Conservation (phyloP, 2,888 invertebrate species). For the Dynastes hyllus region DNA sequence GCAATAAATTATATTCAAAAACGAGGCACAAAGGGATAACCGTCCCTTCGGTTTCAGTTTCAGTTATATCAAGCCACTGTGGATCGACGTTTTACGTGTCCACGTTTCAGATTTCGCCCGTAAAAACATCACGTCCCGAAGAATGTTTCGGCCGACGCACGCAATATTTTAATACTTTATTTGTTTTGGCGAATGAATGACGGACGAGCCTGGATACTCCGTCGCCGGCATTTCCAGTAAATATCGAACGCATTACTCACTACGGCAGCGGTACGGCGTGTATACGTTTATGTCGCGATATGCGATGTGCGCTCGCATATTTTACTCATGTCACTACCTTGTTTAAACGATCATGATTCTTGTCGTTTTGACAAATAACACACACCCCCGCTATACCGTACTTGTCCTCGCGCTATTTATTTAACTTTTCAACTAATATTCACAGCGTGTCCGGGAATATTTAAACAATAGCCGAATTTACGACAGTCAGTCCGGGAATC, state of each 20-base stretch:
- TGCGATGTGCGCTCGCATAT: slow-evolving; percentile 59
- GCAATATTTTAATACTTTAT: slow-evolving; percentile 36
- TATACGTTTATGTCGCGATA: slow-evolving; percentile 10
- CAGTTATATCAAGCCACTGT: not conserved
- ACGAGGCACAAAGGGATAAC: not conserved
- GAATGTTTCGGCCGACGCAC: slow-evolving; percentile 18
- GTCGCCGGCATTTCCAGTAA: slow-evolving; percentile 26
- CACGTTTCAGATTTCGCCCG: slow-evolving; percentile 5
- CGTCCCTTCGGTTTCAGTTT: not conserved
- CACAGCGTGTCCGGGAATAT: slow-evolving; percentile 37
- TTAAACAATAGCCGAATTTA: slow-evolving; percentile 42
- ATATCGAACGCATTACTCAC: slow-evolving; percentile 42
- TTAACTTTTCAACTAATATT: slow-evolving; percentile 43
- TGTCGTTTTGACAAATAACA: slow-evolving; percentile 62
- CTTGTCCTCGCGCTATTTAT: slow-evolving; percentile 31
- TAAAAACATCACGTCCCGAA: slow-evolving; percentile 31
- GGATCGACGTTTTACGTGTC: not conserved
- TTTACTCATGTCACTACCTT: slow-evolving; percentile 65
- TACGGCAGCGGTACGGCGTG: not conserved
- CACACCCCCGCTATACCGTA: not conserved
- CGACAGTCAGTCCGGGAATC: not conserved
- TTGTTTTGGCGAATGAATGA: slow-evolving; percentile 24
- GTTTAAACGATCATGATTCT: slow-evolving; percentile 66
- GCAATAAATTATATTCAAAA: slow-evolving; percentile 15
- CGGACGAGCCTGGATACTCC: not conserved